phyloP scores from a whole-genome alignment of 1,140 invertebrate species.

The Ceratitis capitata region DNA sequence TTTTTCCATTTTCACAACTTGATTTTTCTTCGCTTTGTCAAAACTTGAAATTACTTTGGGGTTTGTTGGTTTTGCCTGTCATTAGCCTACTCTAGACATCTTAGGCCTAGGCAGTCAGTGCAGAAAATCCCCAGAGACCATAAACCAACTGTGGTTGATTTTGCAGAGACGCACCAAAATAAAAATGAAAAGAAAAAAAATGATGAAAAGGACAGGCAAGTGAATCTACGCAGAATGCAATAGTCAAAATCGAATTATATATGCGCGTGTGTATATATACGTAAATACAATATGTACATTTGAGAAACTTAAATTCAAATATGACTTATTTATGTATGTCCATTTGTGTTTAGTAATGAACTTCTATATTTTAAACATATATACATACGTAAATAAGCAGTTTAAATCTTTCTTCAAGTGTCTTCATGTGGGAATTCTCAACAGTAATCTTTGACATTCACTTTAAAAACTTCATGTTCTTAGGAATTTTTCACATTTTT shows the following conservation, averaged over 20 bases:
- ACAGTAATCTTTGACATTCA: too few species aligned
- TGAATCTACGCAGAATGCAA: background rate
- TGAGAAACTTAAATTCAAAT: too few species aligned
- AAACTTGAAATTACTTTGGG: constrained; percentile 23
- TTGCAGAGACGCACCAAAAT: background rate
- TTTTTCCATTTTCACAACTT: background rate
- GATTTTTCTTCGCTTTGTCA: background rate
- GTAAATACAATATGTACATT: too few species aligned
- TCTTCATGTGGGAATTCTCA: too few species aligned
- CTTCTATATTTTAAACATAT: too few species aligned
- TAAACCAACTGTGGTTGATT: constrained; percentile 4
- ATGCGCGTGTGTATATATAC: background rate
- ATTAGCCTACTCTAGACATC: background rate
- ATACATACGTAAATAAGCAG: too few species aligned
- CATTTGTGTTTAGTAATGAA: too few species aligned
- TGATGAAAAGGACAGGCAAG: background rate
- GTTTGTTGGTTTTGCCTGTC: background rate
- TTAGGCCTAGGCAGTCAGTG: constrained; percentile 5
- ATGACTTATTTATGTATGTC: too few species aligned
- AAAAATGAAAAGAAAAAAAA: too few species aligned
- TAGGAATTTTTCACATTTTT: too few species aligned
- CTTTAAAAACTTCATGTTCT: too few species aligned
- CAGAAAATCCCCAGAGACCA: background rate
- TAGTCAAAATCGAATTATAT: background rate
- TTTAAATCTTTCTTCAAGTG: too few species aligned